Evolutionary conservation across 2,888 invertebrate genomes (phyloP), one percentile per base, ranked within the genome.

Genomic region (Dryobota labecula): DNA sequence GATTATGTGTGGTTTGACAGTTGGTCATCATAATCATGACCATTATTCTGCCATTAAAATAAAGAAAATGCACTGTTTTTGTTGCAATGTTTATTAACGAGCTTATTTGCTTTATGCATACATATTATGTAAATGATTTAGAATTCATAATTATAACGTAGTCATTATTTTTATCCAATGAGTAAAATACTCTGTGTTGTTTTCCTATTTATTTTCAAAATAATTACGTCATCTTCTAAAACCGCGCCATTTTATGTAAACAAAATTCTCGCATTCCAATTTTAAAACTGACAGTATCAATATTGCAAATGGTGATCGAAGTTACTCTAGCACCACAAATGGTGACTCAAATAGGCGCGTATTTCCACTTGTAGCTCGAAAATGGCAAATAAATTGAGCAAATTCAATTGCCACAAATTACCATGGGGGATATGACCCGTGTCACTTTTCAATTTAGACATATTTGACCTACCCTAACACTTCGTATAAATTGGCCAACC

Each of bases 301-400:
- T n/a, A n/a, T 64, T 65, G 43, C 75, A 74, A 58, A 75, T 75
- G 67, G 49, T 45, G 57, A 2, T 41, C 60, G 38, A 0, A 38
- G 30, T 54, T 38, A 60, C 54, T 51, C 20, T 30, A 61, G 24
- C 43, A 38, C 7, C 54, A 7, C 20, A 61, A 9, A 30, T 41
- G 20, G 13, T 38, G 36, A 24, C 5, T 38, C 24, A 60, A 67
- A 80, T 67, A 61, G 18, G 41, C 30, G 41, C 20, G 45, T 51
- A 66, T 54, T 57, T 76, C 30, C 36, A 66, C 38, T 53, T 53
- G 64, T 62, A 71, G 71, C 24, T 27, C 51, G 9, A 54, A 68
- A 76, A 79, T 65, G 68, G 68, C 56, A 76, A 77, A 78, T 82
- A 78, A 82, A 85, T 85, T 78, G 77, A 49, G 41, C 68, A 73